Base-by-base conservation (phyloP, 2,888 invertebrate species). In the Macrosiphum euphorbiae region DNA sequence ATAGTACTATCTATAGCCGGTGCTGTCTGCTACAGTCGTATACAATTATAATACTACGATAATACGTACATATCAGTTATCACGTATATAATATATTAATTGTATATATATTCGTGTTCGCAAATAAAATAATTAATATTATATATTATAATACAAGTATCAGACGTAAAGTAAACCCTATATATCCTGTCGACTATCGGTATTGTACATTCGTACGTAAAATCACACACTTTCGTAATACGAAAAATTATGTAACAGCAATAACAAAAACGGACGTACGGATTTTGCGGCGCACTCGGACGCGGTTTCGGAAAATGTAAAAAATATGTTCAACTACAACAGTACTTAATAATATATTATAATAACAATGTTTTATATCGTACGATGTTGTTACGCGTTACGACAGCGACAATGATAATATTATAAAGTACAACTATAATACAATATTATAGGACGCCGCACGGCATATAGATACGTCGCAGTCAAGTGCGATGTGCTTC, bases 401-500 rank as follows among this genome's bases (percentile, higher is more conserved):
- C 78, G 78, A 78, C 67, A 67, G 13, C 67, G n/a, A 67, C 78
- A 35, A 78, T 41, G 35, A 78, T 35, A 78, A 35, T 35, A 35
- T 35, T 35, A 20, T 44, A 47, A n/a, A 47, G 41, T 26, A 20
- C 50, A n/a, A 52, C 41, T 26, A 50, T 44, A 88, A 78, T 47
- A 91, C 35, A 91, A 86, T 86, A 92, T 91, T 35, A 85, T 87
- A 89, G 58, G 86, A 90, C 84, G 94, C 84, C 52, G 44, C 44
- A 44, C 44, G 44, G 88, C 50, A 84, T 55, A 52, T 28, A 86
- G 50, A 28, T 35, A 41, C 85, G 90, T 20, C 88, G 92, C 93
- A 85, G 85, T 86, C 93, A 94, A 94, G 90, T 90, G 93, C 90
- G 90, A 16, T 86, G 58, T 58, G 55, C 55, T 87, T 91, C 91